A percentile compares a stretch with the other conserved stretches of the same genome.
These are phyloP conservation scores for Drosophila suzukii DNA, from an alignment of 1,140 invertebrate genomes.

Conservation along the genomic window DNA sequence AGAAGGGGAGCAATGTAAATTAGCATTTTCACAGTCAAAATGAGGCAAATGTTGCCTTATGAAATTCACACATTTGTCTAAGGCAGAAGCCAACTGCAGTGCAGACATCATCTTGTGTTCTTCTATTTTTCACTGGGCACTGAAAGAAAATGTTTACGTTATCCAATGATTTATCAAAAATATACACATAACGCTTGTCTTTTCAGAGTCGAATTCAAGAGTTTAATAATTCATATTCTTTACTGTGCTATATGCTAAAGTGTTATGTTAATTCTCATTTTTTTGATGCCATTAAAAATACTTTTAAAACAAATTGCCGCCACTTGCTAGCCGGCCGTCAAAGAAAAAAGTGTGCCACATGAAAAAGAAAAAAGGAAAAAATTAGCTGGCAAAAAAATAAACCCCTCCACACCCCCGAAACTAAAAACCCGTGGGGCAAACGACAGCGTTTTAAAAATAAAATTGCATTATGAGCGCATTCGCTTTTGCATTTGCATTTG, in stretches of 20 bases:
- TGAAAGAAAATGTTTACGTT: neutral
- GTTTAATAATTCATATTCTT: neutral
- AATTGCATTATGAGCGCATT: constrained; percentile 78
- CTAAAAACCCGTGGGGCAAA: constrained; percentile 21
- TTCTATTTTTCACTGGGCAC: neutral
- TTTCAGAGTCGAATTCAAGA: neutral
- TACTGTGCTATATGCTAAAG: neutral
- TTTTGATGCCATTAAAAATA: constrained; percentile 43
- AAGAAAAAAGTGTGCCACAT: constrained; percentile 69
- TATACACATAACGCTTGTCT: no score
- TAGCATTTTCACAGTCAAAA: constrained; percentile 46
- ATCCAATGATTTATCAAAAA: no score
- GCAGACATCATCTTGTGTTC: neutral
- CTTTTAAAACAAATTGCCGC: constrained; percentile 76
- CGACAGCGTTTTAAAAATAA: constrained; percentile 76
- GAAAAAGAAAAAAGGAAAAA: constrained; percentile 29
- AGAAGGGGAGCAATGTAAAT: constrained; percentile 22
- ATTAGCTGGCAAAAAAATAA: constrained; percentile 1
- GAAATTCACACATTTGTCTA: constrained; percentile 51
- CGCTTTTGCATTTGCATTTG: constrained; percentile 25
- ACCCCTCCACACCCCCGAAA: constrained; percentile 18
- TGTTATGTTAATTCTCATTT: neutral
- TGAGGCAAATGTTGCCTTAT: constrained; percentile 42
- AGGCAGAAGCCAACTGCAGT: constrained; percentile 18
- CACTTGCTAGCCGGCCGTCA: constrained; percentile 55